Evolutionary conservation across 2,113 vertebrate species (phyloP).

Genomic region (Callaeas wilsoni): DNA sequence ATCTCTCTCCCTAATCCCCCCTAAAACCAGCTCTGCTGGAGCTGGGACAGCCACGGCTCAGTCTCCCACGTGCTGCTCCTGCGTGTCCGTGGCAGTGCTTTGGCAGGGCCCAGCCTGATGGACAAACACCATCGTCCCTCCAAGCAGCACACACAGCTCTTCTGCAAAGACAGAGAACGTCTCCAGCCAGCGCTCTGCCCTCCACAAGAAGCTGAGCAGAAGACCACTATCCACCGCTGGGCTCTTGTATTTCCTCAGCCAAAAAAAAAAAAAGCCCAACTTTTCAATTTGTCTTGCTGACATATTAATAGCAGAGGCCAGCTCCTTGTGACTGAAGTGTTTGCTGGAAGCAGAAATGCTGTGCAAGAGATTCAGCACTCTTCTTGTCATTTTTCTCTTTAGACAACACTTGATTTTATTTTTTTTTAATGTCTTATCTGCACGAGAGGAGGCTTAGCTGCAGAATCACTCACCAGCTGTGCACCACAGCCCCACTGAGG

Average conservation of each 20-base stretch:
- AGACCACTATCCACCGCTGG: neutral
- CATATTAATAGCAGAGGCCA: neutral
- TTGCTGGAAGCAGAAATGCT: neutral
- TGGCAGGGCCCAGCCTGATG: neutral
- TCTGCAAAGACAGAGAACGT: neutral
- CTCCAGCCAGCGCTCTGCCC: neutral
- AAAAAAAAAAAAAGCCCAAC: neutral
- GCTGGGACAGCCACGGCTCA: accelerated
- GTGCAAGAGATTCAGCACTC: neutral
- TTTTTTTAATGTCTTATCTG: neutral
- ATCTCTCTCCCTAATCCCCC: neutral
- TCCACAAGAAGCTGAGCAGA: neutral
- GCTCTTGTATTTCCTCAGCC: neutral
- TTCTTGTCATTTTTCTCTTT: neutral
- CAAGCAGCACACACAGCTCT: neutral
- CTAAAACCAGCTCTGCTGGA: neutral
- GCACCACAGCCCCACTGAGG: neutral
- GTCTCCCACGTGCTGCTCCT: accelerated
- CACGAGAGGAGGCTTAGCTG: neutral
- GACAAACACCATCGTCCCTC: neutral
- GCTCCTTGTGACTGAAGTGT: neutral
- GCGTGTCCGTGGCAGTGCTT: accelerated
- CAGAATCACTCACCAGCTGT: neutral
- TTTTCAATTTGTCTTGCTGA: neutral
- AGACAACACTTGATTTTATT: neutral